Evolutionary conservation across 2,888 invertebrate genomes (phyloP).

Genomic region (Oegoconia quadripuncta): DNA sequence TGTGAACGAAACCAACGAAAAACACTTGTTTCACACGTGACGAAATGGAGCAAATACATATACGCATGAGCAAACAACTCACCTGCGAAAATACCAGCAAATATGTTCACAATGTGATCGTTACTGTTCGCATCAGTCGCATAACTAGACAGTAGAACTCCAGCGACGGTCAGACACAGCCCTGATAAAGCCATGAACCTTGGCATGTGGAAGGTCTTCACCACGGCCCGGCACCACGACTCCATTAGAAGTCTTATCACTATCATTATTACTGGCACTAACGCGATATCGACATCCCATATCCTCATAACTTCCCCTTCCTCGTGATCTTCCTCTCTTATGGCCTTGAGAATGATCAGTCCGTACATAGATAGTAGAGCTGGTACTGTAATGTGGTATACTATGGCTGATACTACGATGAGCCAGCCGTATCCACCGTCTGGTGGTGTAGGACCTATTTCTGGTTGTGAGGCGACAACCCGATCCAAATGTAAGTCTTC

Average conservation of each 20-base stretch:
- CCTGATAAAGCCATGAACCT: slow-evolving; percentile 78
- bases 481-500: slow-evolving; percentile 76
- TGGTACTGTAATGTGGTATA: slow-evolving; percentile 81
- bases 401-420: slow-evolving; percentile 76
- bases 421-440: slow-evolving; percentile 85
- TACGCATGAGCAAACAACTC: too few species aligned
- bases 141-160: slow-evolving; percentile 73
- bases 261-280: slow-evolving; percentile 80
- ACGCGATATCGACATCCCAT: slow-evolving; percentile 79
- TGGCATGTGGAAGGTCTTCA: slow-evolving; percentile 79
- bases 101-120: slow-evolving; percentile 67
- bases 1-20: too few species aligned
- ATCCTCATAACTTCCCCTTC: slow-evolving; percentile 56
- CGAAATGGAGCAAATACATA: not conserved
- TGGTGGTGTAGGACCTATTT: slow-evolving; percentile 82
- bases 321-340: slow-evolving; percentile 68
- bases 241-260: slow-evolving; percentile 79
- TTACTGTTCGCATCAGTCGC: slow-evolving; percentile 65
- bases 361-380: slow-evolving; percentile 77
- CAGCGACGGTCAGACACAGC: slow-evolving; percentile 78
- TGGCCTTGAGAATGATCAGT: slow-evolving; percentile 72
- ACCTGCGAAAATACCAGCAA: slow-evolving; percentile 76
- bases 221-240: slow-evolving; percentile 79
- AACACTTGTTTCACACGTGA: too few species aligned
- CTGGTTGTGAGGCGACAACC: slow-evolving; percentile 81